phyloP scores from a whole-genome alignment of 2,797 vertebrate genomes.

The Myiothlypis coronata region DNA sequence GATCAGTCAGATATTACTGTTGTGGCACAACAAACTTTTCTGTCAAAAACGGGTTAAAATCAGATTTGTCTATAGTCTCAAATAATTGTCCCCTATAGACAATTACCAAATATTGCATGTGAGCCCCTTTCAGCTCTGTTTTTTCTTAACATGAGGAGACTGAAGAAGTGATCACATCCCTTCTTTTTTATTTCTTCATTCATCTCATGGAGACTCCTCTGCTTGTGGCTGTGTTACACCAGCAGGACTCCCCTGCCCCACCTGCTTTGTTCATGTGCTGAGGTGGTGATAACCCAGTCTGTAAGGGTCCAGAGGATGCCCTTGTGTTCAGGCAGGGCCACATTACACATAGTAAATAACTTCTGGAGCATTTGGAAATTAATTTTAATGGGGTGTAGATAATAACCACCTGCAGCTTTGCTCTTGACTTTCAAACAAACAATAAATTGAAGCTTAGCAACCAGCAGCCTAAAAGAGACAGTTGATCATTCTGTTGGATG shows the following conservation, averaged over 20 bases:
- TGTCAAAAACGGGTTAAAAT: background rate
- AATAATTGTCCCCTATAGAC: background rate
- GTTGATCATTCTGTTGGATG: background rate
- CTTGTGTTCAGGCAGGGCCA: background rate
- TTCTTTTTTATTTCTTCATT: background rate
- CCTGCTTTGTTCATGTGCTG: background rate
- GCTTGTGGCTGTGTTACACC: background rate
- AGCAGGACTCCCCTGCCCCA: background rate
- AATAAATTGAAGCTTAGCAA: background rate
- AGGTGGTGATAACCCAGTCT: background rate
- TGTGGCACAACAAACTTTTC: background rate
- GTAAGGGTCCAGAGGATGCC: background rate
- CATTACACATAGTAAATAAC: background rate
- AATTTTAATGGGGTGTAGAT: background rate
- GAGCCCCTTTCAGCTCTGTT: background rate
- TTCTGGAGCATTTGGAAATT: background rate
- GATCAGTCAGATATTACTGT: background rate
- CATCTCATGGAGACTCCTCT: background rate
- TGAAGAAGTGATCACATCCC: background rate
- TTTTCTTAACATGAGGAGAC: background rate
- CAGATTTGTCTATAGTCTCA: background rate
- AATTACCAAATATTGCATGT: background rate
- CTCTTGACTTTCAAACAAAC: background rate
- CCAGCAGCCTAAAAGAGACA: background rate
- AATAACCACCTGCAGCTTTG: background rate